phyloP scores from a whole-genome alignment of 2,888 invertebrate species.

The Lasioglossum pauxillum region DNA sequence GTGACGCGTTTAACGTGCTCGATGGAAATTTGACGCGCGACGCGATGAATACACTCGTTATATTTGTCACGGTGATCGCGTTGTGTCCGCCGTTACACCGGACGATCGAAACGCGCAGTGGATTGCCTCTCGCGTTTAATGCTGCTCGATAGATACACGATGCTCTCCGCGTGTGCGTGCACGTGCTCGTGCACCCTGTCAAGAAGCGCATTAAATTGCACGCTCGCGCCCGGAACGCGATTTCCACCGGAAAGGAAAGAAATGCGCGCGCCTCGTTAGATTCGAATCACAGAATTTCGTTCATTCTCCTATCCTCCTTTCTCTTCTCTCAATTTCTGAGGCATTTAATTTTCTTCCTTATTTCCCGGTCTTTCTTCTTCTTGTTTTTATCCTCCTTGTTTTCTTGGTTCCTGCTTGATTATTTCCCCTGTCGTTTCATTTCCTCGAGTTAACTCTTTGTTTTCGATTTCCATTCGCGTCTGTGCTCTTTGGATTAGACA shows the following conservation, averaged over 20 bases:
- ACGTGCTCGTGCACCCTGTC: not conserved
- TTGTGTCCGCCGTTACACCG: conserved; percentile 24
- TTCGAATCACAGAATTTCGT: not conserved
- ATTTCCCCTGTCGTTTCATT: not conserved
- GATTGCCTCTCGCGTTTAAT: conserved; percentile 21
- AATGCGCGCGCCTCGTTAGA: not conserved
- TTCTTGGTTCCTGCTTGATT: not conserved
- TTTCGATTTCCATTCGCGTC: not conserved
- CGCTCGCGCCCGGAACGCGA: not conserved
- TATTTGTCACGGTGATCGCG: conserved; percentile 36
- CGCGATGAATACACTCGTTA: conserved; percentile 55
- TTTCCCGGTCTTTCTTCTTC: not conserved
- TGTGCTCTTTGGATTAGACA: not conserved
- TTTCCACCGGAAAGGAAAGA: not conserved
- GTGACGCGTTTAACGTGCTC: conserved; percentile 41
- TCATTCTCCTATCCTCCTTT: not conserved
- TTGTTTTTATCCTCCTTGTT: not conserved
- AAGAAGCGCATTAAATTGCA: conserved; percentile 3
- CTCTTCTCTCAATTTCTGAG: not conserved
- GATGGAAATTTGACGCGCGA: conserved; percentile 52
- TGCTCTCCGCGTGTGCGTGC: not conserved
- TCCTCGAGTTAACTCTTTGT: not conserved
- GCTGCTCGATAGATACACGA: conserved; percentile 15
- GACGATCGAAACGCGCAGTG: conserved; percentile 15
- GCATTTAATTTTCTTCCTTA: not conserved